Percentiles rank a stretch among this genome's conserved stretches.
Evolutionary conservation across 1,140 invertebrate genomes (phyloP).

Genomic region (Grapholita molesta): DNA sequence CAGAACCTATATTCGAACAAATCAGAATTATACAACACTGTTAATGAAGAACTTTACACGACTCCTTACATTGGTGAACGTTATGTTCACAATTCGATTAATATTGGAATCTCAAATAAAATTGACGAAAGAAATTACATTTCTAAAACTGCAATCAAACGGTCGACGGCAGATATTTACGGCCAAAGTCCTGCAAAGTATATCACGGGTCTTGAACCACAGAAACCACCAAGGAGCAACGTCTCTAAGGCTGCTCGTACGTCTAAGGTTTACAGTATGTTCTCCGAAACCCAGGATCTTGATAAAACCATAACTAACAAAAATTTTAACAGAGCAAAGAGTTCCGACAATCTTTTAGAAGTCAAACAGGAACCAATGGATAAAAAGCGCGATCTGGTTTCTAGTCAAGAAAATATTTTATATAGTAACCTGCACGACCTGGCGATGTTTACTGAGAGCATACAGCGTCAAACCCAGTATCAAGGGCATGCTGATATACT

Average conservation of each 20-base stretch:
- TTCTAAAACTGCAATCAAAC: slow-evolving; percentile 56
- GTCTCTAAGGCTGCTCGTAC: slow-evolving; percentile 70
- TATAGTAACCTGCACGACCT: slow-evolving; percentile 71
- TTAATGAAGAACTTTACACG: slow-evolving; percentile 66
- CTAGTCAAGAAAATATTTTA: slow-evolving; percentile 73
- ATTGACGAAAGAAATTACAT: slow-evolving; percentile 68
- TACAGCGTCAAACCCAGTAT: slow-evolving; percentile 65
- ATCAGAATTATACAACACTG: slow-evolving; percentile 64
- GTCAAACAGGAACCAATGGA: slow-evolving; percentile 62
- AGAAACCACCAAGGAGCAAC: slow-evolving; percentile 73
- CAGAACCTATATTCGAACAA: slow-evolving; percentile 69
- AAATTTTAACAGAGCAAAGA: slow-evolving; percentile 71
- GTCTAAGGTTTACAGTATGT: slow-evolving; percentile 75
- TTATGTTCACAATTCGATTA: slow-evolving; percentile 67
- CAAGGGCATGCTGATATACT: slow-evolving; percentile 50
- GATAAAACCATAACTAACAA: slow-evolving; percentile 60
- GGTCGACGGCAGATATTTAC: slow-evolving; percentile 61
- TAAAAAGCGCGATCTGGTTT: slow-evolving; percentile 61
- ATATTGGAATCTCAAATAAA: slow-evolving; percentile 64
- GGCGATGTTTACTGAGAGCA: slow-evolving; percentile 68
- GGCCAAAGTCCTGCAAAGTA: slow-evolving; percentile 71
- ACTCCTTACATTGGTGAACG: slow-evolving; percentile 61
- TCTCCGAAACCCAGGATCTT: slow-evolving; percentile 59
- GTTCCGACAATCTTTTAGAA: slow-evolving; percentile 73
- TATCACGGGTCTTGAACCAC: slow-evolving; percentile 73